phyloP scores from a whole-genome alignment of 1,140 invertebrate species.

The Liolophura sinensis region DNA sequence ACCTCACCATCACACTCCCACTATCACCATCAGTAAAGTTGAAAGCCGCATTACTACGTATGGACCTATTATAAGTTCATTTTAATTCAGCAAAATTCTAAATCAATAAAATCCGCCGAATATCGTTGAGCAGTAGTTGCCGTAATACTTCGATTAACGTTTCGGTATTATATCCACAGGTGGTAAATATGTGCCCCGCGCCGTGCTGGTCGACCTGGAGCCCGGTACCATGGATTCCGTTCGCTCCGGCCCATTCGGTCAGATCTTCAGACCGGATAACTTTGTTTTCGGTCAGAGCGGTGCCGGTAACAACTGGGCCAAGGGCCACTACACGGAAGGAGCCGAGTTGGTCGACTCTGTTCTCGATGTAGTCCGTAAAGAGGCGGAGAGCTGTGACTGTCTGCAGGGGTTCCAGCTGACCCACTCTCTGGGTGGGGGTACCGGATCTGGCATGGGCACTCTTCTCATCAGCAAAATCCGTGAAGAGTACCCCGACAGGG shows the following conservation, averaged over 20 bases:
- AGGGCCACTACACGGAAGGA: conserved; percentile 86
- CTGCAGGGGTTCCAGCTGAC: conserved; percentile 79
- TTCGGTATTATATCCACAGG: conserved; percentile 16
- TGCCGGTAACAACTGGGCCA: conserved; percentile 86
- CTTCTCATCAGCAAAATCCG: conserved; percentile 63
- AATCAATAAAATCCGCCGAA: too few relatives aligned
- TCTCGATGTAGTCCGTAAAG: conserved; percentile 82
- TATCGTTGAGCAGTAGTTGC: too few relatives aligned
- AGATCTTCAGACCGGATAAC: conserved; percentile 72
- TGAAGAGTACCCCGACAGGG: conserved; percentile 78
- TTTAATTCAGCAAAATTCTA: too few relatives aligned
- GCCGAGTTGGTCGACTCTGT: conserved; percentile 72
- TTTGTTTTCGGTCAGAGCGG: conserved; percentile 84
- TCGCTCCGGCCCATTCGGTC: conserved; percentile 79
- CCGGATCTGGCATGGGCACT: conserved; percentile 61
- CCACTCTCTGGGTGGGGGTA: conserved; percentile 69
- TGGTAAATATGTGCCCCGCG: conserved; percentile 81
- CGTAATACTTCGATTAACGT: too few relatives aligned
- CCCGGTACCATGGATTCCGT: conserved; percentile 94
- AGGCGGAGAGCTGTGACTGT: conserved; percentile 83
- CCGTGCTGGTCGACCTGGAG: conserved; percentile 61
- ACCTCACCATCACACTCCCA: too few relatives aligned
- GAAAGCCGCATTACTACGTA: too few relatives aligned
- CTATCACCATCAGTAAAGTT: too few relatives aligned
- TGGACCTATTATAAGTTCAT: too few relatives aligned